phyloP scores from a whole-genome alignment of 2,888 invertebrate genomes.

The Idaea dimidiata region DNA sequence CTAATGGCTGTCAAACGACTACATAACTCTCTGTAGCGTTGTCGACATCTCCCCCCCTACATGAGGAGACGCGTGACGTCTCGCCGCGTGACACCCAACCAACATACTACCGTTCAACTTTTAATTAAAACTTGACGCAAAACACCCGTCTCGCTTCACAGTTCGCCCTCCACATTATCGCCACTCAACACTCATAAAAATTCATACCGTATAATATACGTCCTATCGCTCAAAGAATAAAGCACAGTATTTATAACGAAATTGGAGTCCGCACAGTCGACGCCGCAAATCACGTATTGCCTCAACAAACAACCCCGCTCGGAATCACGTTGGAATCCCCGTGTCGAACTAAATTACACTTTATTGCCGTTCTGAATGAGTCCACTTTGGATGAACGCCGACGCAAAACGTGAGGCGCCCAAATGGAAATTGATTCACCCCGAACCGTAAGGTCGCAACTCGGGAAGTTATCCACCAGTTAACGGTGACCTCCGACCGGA shows the following conservation, averaged over 20 bases:
- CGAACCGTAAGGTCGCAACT: slow-evolving; percentile 64
- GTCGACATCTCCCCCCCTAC: no score
- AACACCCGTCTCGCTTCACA: slow-evolving; percentile 24
- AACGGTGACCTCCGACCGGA: slow-evolving; percentile 37
- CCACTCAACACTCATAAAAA: slow-evolving; percentile 34
- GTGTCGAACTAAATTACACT: slow-evolving; percentile 54
- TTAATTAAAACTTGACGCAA: slow-evolving; percentile 63
- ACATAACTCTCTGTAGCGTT: background rate
- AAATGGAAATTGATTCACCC: slow-evolving; percentile 72
- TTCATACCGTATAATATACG: slow-evolving; percentile 36
- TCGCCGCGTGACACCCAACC: slow-evolving; percentile 10
- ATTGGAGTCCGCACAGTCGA: slow-evolving; percentile 52
- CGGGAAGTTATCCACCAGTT: slow-evolving; percentile 28
- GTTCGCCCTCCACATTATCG: slow-evolving; percentile 27
- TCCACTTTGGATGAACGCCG: slow-evolving; percentile 41
- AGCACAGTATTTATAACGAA: slow-evolving; percentile 35
- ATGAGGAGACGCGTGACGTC: no score
- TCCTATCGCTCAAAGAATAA: slow-evolving; percentile 41
- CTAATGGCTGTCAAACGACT: background rate
- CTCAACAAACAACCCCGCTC: slow-evolving; percentile 63
- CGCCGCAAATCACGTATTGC: slow-evolving; percentile 74
- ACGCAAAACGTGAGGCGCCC: slow-evolving; percentile 44
- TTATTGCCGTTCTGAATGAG: slow-evolving; percentile 47
- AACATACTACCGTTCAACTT: slow-evolving; percentile 40
- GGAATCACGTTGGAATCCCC: slow-evolving; percentile 49